A percentile compares a stretch with the other conserved stretches of the same genome.
These are phyloP conservation scores for Seladonia tumulorum DNA, from an alignment of 2,888 invertebrate genomes.

Conservation along the genomic window DNA sequence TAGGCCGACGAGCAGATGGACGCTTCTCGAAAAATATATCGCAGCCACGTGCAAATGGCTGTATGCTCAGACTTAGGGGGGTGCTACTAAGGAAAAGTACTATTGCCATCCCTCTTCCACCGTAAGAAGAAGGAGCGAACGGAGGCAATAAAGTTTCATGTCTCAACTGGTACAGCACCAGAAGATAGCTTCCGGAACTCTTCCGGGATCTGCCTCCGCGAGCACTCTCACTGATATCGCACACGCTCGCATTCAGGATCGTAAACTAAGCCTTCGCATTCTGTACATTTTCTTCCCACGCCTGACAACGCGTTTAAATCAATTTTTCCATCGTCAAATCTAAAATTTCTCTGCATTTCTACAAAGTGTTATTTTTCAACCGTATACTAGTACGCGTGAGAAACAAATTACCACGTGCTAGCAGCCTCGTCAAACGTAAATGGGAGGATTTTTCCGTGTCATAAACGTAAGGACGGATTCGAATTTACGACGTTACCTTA, in stretches of 20 bases:
- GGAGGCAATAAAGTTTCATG: constrained; percentile 76
- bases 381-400: background rate
- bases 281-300: background rate
- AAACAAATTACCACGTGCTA: background rate
- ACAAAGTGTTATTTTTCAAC: background rate
- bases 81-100: constrained; percentile 46
- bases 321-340: background rate
- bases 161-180: constrained; percentile 27
- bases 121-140: constrained; percentile 33
- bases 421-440: background rate
- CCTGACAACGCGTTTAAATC: background rate
- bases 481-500: background rate
- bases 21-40: constrained; percentile 59
- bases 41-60: constrained; percentile 69
- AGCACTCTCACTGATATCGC: constrained; percentile 23
- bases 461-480: background rate
- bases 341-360: background rate
- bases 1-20: constrained; percentile 58
- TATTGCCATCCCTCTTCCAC: constrained; percentile 30
- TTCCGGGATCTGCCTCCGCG: constrained; percentile 21
- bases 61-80: constrained; percentile 58
- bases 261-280: background rate
- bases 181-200: constrained; percentile 33
- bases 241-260: background rate
- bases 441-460: background rate